A percentile compares a stretch with the other conserved stretches of the same genome.
phyloP scores from a whole-genome alignment of 2,797 vertebrate genomes.

The Hybognathus amarus region DNA sequence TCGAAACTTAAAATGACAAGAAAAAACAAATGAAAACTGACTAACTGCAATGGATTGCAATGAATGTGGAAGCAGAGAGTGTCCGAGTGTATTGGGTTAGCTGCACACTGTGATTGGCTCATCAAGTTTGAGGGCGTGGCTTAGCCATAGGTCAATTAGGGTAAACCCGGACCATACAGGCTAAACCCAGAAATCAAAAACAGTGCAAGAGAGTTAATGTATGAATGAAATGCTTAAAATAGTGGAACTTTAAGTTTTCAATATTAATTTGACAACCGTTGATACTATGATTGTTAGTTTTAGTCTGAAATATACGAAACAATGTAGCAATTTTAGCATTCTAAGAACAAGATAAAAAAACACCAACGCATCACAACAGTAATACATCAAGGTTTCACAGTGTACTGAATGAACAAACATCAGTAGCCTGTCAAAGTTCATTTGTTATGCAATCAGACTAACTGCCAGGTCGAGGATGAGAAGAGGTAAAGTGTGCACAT shows the following conservation, averaged over 20 bases:
- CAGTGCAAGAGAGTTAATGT: neutral
- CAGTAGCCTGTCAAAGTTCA: constrained; percentile 66
- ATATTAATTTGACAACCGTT: neutral
- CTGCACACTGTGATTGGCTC: too few species aligned
- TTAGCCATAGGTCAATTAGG: too few species aligned
- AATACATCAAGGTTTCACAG: constrained; percentile 66
- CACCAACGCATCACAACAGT: neutral
- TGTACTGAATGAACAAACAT: constrained; percentile 70
- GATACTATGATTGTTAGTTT: neutral
- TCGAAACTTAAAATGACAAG: too few species aligned
- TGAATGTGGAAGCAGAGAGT: too few species aligned
- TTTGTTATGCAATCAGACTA: constrained; percentile 58
- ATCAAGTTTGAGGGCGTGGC: too few species aligned
- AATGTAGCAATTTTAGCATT: constrained; percentile 2
- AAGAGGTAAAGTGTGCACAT: neutral
- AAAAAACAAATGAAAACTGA: too few species aligned
- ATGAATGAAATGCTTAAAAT: neutral
- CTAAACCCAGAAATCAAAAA: too few species aligned
- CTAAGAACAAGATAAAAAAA: neutral
- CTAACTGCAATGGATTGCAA: too few species aligned
- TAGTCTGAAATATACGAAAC: neutral
- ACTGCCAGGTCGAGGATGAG: neutral
- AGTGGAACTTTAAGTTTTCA: neutral
- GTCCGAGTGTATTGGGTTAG: too few species aligned
- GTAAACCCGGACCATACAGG: too few species aligned